Conservation (phyloP, 2,113 vertebrate species). For the Columba janthina region DNA sequence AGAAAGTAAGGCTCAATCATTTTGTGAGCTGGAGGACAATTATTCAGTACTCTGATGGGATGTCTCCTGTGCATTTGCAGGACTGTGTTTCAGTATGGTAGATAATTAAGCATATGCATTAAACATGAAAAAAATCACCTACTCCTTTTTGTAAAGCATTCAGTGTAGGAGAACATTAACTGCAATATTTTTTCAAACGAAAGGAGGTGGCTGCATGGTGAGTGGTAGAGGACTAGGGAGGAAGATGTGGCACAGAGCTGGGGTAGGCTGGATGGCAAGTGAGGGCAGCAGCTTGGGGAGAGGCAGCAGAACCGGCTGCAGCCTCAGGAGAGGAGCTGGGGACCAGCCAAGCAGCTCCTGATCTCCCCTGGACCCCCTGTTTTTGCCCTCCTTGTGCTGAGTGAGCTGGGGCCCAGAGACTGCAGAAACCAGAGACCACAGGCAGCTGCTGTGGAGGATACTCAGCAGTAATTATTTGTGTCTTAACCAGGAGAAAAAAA, state of each 20-base stretch:
- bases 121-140: neutral
- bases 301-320: neutral
- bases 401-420: neutral
- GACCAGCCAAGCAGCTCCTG: neutral
- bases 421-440: neutral
- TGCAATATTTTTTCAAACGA: neutral
- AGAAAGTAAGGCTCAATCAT: neutral
- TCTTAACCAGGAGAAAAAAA: neutral
- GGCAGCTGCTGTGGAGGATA: neutral
- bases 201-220: neutral
- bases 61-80: neutral
- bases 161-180: neutral
- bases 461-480: neutral
- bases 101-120: neutral
- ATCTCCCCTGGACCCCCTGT: neutral
- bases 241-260: neutral
- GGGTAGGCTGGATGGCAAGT: neutral
- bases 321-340: neutral
- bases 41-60: neutral
- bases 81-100: neutral
- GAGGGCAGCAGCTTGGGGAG: neutral
- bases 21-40: neutral
- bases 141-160: neutral
- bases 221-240: neutral
- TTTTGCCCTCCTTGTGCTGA: neutral